Evolutionary conservation across 2,888 invertebrate species (phyloP).

Genomic region (Diarsia rubi): DNA sequence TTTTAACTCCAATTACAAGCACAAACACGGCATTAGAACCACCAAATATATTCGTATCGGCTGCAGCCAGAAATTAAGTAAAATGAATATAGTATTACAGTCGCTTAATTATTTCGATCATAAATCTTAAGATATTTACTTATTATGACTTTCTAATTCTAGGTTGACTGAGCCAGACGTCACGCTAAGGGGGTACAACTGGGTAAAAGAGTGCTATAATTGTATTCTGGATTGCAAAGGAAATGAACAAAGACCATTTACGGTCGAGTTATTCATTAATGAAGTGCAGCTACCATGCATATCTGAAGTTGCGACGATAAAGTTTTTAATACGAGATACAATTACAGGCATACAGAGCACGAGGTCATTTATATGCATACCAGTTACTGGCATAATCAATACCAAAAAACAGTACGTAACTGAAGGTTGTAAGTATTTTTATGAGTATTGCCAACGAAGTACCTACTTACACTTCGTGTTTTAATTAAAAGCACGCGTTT

Average conservation of each 20-base stretch:
- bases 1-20: conserved; percentile 61
- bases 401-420: conserved; percentile 19
- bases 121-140: conserved; percentile 85
- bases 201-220: conserved; percentile 71
- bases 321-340: conserved; percentile 43
- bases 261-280: conserved; percentile 52
- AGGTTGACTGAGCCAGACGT: conserved; percentile 79
- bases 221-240: conserved; percentile 71
- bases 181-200: conserved; percentile 77
- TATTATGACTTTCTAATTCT: conserved; percentile 84
- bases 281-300: conserved; percentile 41
- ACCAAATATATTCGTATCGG: conserved; percentile 57
- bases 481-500: conserved; percentile 33
- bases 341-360: conserved; percentile 23
- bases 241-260: conserved; percentile 73
- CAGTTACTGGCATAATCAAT: conserved; percentile 18
- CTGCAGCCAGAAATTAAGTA: conserved; percentile 72
- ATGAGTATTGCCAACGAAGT: conserved; percentile 10
- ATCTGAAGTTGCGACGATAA: conserved; percentile 40
- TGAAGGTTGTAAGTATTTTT: conserved; percentile 10
- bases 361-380: conserved; percentile 22
- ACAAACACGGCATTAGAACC: conserved; percentile 56
- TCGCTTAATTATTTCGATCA: conserved; percentile 83
- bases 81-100: conserved; percentile 73
- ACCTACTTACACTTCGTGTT: not conserved